phyloP scores from a whole-genome alignment of 2,797 vertebrate species.

The Cuculus canorus region DNA sequence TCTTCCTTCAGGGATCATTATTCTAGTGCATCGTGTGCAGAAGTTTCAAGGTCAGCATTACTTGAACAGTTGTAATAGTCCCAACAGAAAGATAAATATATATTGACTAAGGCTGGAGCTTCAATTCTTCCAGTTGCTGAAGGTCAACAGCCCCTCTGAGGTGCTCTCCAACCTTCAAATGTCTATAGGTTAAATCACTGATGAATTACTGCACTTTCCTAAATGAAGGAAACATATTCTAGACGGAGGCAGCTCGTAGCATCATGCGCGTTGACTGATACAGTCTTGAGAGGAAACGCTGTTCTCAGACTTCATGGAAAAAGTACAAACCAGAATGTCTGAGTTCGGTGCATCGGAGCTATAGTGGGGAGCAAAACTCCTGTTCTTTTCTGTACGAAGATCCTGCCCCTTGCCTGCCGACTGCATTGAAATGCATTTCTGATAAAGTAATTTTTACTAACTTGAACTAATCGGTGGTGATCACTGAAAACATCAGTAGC shows the following conservation, averaged over 20 bases:
- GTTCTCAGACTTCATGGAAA: background rate
- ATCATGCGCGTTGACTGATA: conserved; percentile 43
- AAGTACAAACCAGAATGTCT: background rate
- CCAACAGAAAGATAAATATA: conserved; percentile 83
- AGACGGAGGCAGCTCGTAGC: background rate
- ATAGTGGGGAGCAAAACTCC: background rate
- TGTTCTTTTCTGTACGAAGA: background rate
- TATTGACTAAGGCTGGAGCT: conserved; percentile 79
- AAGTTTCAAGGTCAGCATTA: conserved; percentile 82
- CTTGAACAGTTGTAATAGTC: conserved; percentile 78
- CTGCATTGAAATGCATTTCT: background rate
- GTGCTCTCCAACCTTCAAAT: conserved; percentile 78
- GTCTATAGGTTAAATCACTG: conserved; percentile 81
- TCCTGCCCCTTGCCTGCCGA: background rate
- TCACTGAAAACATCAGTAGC: background rate
- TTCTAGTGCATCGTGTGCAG: conserved; percentile 69
- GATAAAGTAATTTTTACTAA: background rate
- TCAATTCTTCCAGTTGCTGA: conserved; percentile 76
- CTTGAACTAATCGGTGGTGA: background rate
- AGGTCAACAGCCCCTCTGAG: conserved; percentile 81
- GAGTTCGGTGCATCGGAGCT: background rate
- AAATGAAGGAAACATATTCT: conserved; percentile 47
- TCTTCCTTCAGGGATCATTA: conserved; percentile 79
- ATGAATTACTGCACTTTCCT: conserved; percentile 74
- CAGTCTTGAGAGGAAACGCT: background rate